Base-by-base conservation (phyloP, 2,797 vertebrate genomes). In the Pangasius larnaudii region DNA sequence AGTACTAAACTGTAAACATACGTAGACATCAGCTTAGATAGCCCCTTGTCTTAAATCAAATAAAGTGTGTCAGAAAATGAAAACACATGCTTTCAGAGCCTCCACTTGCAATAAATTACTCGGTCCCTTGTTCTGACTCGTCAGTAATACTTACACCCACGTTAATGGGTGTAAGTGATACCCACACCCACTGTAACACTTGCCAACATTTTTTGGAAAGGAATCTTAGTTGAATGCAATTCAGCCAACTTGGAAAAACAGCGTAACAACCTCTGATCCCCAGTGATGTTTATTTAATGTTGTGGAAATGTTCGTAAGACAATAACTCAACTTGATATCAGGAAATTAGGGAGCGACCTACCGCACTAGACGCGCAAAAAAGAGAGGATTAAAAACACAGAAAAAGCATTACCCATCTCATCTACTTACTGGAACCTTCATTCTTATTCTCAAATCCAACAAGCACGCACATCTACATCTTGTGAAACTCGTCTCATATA, bases 251-350 rank as follows among this genome's bases (percentile, higher is more conserved):
- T 83, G 81, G 81, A 63, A 51, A 53, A 33, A 67, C 82, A 69
- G 46, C n/a, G 11, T 11, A 33, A 53, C 61, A n/a, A 69, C 46
- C 18, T 67, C 72, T 78, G 72, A 51, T 39, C 58, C 53, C 27
- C n/a, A 13, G 27, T 24, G 56, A 19, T 61, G 71, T 49, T 85
- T 88, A 88, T 88, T 85, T 33, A 81, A 85, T 16, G 63, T 24
- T 85, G 59, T 46, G 61, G 49, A 88, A 56, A 85, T 16, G 71
- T 46, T 71, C 10, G 36, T 33, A 11, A 42, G 7, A 67, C 49
- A 46, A 69, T 51, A 80, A 59, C 39, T 79, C 61, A 56, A n/a
- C 80, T 84, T 51, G 59, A 82, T 75, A 71, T 65, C 42, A 39
- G 42, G 46, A 24, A 56, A 49, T 63, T 67, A 18, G n/a, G 33